phyloP scores from a whole-genome alignment of 1,140 invertebrate genomes.

The Lepidurus apus region DNA sequence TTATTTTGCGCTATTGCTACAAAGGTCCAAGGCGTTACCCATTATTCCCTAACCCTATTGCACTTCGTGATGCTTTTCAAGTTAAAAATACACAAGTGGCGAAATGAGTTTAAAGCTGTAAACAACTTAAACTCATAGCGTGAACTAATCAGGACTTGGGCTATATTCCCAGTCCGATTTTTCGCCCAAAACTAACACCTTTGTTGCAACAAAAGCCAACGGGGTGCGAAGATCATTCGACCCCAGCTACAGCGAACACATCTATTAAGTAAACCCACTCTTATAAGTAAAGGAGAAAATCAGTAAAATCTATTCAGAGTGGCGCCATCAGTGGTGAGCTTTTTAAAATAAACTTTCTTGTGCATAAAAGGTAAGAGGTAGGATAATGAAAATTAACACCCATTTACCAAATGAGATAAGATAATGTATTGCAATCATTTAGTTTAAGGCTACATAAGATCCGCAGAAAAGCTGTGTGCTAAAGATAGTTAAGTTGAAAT shows the following conservation, averaged over 20 bases:
- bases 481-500: no score
- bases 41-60: not conserved
- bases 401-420: no score
- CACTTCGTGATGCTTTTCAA: not conserved
- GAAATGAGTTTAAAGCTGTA: not conserved
- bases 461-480: no score
- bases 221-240: not conserved
- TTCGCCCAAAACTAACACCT: not conserved
- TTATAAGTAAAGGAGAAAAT: not conserved
- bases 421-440: no score
- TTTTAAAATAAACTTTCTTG: no score
- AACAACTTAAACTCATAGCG: not conserved
- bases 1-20: not conserved
- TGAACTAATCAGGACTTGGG: not conserved
- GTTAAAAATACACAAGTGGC: not conserved
- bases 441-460: no score
- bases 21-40: conserved; percentile 18
- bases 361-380: no score
- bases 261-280: not conserved
- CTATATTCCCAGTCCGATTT: conserved; percentile 1
- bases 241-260: not conserved
- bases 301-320: not conserved
- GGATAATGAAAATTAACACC: no score
- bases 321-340: not conserved
- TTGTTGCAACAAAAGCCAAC: conserved; percentile 6